A percentile compares a stretch with the other conserved stretches of the same genome.
Evolutionary conservation across 2,888 invertebrate species (phyloP).

Genomic region (Caenorhabditis sp.): DNA sequence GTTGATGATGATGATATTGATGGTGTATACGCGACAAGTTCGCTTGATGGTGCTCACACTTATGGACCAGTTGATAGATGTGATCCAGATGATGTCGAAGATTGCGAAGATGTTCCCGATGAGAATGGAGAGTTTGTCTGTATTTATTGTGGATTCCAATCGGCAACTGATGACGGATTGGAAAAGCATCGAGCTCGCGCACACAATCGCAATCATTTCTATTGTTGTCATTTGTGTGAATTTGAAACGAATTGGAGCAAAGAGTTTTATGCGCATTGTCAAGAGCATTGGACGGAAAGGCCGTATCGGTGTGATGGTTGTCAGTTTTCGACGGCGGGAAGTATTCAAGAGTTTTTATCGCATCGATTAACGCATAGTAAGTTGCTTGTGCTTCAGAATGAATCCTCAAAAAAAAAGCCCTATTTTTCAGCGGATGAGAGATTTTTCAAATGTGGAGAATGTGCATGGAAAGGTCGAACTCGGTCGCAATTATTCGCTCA

Average conservation of each 20-base stretch:
- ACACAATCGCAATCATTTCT: slow-evolving; percentile 76
- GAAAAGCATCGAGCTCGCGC: slow-evolving; percentile 74
- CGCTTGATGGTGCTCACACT: slow-evolving; percentile 30
- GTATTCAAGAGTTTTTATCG: slow-evolving; percentile 76
- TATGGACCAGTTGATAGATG: slow-evolving; percentile 43
- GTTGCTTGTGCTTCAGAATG: slow-evolving; percentile 19
- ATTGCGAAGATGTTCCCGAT: slow-evolving; percentile 46
- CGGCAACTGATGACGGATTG: slow-evolving; percentile 45
- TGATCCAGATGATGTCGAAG: slow-evolving; percentile 48
- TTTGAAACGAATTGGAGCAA: slow-evolving; percentile 78
- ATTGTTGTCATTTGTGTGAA: slow-evolving; percentile 77
- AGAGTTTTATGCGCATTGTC: slow-evolving; percentile 77
- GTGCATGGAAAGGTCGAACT: slow-evolving; percentile 70
- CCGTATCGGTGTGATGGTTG: slow-evolving; percentile 78
- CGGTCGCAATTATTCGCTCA: slow-evolving; percentile 75
- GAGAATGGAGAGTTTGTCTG: slow-evolving; percentile 46
- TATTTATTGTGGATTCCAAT: slow-evolving; percentile 43
- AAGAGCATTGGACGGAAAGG: slow-evolving; percentile 74
- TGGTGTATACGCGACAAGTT: slow-evolving; percentile 49
- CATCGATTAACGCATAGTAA: slow-evolving; percentile 76
- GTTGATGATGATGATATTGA: slow-evolving; percentile 55
- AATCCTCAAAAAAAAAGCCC: neutral
- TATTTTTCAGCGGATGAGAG: slow-evolving; percentile 71
- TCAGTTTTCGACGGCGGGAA: slow-evolving; percentile 73
- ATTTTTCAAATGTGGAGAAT: slow-evolving; percentile 72